These are phyloP conservation scores for Eristalinus aeneus DNA, from an alignment of 2,888 invertebrate genomes.

Conservation along the genomic window DNA sequence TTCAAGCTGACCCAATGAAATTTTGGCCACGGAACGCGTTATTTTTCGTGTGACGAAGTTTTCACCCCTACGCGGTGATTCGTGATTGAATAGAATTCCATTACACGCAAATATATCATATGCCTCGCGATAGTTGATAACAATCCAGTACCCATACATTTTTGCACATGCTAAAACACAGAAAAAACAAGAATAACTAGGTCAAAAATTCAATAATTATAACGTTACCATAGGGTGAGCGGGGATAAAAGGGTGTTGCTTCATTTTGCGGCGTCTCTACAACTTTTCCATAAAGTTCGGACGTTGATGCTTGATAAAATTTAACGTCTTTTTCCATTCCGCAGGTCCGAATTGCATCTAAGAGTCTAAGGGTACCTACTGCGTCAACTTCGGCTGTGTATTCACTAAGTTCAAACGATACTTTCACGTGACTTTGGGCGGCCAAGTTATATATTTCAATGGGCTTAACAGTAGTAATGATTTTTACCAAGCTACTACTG, in stretches of 20 bases:
- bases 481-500: slow-evolving; percentile 95
- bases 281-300: slow-evolving; percentile 96
- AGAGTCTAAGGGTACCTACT: slow-evolving; percentile 93
- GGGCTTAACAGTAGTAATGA: slow-evolving; percentile 86
- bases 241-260: slow-evolving; percentile 96
- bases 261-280: slow-evolving; percentile 96
- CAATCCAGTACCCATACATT: slow-evolving; percentile 97
- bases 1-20: slow-evolving; percentile 92
- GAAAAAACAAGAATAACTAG: background rate
- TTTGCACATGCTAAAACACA: slow-evolving; percentile 96
- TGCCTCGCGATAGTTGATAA: slow-evolving; percentile 96
- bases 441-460: slow-evolving; percentile 98
- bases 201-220: background rate
- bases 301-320: slow-evolving; percentile 98
- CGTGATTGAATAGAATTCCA: slow-evolving; percentile 98
- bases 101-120: slow-evolving; percentile 98
- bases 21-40: slow-evolving; percentile 98
- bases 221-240: slow-evolving; percentile 95
- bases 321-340: slow-evolving; percentile 89
- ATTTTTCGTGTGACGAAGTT: slow-evolving; percentile 99
- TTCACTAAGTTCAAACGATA: slow-evolving; percentile 98
- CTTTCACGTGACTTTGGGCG: slow-evolving; percentile 99
- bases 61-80: slow-evolving; percentile 96
- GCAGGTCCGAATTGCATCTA: slow-evolving; percentile 95
- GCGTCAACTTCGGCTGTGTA: slow-evolving; percentile 99